A percentile compares a stretch with the other conserved stretches of the same genome.
phyloP scores from a whole-genome alignment of 2,113 vertebrate species.

The Bothrops jararaca region DNA sequence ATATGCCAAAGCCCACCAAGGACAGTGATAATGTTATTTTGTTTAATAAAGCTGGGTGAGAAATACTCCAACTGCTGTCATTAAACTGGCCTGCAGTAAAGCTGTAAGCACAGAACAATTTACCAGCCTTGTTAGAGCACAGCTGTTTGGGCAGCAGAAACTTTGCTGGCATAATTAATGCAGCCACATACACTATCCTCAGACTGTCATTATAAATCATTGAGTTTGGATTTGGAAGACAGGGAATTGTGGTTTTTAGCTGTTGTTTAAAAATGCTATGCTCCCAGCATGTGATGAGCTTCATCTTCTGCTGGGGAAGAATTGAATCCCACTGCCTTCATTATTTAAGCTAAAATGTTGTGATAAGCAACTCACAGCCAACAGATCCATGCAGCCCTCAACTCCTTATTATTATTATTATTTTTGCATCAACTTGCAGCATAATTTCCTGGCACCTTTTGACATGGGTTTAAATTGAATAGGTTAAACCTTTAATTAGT shows the following conservation, averaged over 20 bases:
- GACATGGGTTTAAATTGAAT: neutral
- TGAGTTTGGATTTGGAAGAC: neutral
- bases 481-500: neutral
- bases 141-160: neutral
- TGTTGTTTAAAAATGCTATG: neutral
- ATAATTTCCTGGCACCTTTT: neutral
- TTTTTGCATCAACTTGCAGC: neutral
- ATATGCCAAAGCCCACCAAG: neutral
- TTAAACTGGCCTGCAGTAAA: neutral
- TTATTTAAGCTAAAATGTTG: neutral
- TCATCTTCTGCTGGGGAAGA: neutral
- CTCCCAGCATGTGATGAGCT: neutral
- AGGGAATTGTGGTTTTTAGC: neutral
- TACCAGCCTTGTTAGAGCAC: neutral
- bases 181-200: neutral
- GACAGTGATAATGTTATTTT: neutral
- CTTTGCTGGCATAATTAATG: neutral
- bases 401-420: too few relatives aligned
- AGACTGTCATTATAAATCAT: neutral
- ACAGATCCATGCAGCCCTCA: neutral
- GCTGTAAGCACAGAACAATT: neutral
- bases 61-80: neutral
- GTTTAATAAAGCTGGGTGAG: neutral
- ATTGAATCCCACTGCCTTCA: neutral
- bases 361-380: neutral